phyloP scores from a whole-genome alignment of 2,888 invertebrate species.

The Drosophila percnosoma region DNA sequence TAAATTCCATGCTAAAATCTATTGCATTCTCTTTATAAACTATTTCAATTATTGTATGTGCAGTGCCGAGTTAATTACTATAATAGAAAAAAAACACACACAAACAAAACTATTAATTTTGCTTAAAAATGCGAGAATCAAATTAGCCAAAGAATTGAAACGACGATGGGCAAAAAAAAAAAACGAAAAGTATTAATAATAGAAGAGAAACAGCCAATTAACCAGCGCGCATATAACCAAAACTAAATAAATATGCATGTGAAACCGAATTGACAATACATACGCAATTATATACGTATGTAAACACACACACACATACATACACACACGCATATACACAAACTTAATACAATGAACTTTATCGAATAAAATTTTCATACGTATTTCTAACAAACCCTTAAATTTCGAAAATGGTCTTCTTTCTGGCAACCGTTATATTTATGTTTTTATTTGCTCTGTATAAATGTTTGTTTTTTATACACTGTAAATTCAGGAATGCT shows the following conservation, averaged over 20 bases:
- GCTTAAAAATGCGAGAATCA: constrained; percentile 54
- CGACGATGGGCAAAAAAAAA: constrained; percentile 41
- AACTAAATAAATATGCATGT: constrained; percentile 14
- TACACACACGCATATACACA: constrained; percentile 20
- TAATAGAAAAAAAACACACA: constrained; percentile 1
- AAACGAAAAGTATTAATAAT: constrained; percentile 33
- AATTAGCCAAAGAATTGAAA: constrained; percentile 77
- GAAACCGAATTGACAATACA: constrained; percentile 28
- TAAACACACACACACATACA: constrained; percentile 8
- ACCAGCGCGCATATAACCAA: constrained; percentile 33
- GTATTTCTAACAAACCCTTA: constrained; percentile 75
- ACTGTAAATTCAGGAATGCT: constrained; percentile 25
- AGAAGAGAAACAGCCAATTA: constrained; percentile 32
- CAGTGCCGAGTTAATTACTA: constrained; percentile 32
- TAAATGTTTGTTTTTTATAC: background rate
- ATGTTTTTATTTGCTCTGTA: constrained; percentile 4
- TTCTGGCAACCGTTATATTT: constrained; percentile 5
- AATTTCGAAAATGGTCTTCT: constrained; percentile 7
- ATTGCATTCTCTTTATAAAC: constrained; percentile 45
- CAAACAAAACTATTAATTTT: constrained; percentile 40
- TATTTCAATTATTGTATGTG: constrained; percentile 37
- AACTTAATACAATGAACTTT: constrained; percentile 77
- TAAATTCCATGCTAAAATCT: constrained; percentile 42
- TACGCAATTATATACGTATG: constrained; percentile 24
- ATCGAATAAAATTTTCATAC: constrained; percentile 81